Conservation (phyloP, 2,113 vertebrate species). For the Sciurus niger region DNA sequence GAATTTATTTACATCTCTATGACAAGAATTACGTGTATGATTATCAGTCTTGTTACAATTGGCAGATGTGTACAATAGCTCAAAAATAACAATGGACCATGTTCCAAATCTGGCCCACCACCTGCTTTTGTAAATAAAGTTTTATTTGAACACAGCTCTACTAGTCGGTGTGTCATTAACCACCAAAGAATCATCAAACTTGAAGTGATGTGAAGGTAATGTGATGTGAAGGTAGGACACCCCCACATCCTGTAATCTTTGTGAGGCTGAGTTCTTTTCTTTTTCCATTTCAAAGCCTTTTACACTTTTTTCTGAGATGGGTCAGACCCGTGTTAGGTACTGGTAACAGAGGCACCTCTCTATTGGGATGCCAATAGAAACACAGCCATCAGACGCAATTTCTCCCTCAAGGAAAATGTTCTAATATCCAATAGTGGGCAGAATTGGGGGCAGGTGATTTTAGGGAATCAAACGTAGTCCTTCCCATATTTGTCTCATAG, state of each 20-base stretch:
- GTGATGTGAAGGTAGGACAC: background rate
- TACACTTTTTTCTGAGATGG: background rate
- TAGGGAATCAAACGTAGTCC: background rate
- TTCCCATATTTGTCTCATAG: constrained; percentile 28
- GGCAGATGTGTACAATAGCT: background rate
- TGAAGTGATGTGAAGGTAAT: background rate
- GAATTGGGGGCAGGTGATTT: background rate
- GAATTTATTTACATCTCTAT: background rate
- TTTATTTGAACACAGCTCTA: too few relatives aligned
- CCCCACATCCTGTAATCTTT: background rate
- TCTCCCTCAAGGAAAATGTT: background rate
- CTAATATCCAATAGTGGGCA: background rate
- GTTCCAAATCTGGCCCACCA: too few relatives aligned
- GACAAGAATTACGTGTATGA: background rate
- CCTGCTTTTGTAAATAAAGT: too few relatives aligned
- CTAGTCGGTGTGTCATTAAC: background rate
- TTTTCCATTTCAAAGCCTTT: background rate
- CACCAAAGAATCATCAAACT: background rate
- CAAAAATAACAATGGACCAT: background rate
- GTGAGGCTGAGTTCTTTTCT: background rate
- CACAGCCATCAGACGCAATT: background rate
- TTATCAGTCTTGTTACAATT: background rate
- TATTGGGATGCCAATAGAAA: background rate
- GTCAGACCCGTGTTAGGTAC: background rate
- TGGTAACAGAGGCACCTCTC: background rate